Evolutionary conservation across 2,888 invertebrate genomes (phyloP).

Genomic region (Microdon myrmicae): DNA sequence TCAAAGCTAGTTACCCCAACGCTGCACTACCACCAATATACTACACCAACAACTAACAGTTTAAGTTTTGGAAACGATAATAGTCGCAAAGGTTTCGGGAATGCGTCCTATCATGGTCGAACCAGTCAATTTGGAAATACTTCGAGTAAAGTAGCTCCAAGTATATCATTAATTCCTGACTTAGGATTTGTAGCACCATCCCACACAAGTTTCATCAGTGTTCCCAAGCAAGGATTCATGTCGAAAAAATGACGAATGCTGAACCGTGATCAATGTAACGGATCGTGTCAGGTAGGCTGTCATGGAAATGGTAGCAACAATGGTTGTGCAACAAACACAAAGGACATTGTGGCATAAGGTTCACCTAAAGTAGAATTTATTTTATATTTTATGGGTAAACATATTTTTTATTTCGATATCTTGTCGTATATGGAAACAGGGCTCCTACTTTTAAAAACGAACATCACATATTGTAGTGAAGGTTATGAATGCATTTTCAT

Average conservation of each 20-base stretch:
- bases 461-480: too few relatives aligned
- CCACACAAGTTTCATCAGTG: conserved; percentile 63
- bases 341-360: conserved; percentile 51
- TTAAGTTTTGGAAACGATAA: conserved; percentile 51
- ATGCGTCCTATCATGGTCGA: conserved; percentile 40
- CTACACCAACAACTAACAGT: conserved; percentile 43
- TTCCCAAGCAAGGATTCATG: conserved; percentile 62
- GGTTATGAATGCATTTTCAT: too few relatives aligned
- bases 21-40: conserved; percentile 35
- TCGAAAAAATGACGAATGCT: conserved; percentile 67
- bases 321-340: conserved; percentile 41
- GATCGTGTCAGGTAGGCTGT: conserved; percentile 14
- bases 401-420: too few relatives aligned
- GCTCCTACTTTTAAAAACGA: too few relatives aligned
- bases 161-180: conserved; percentile 70
- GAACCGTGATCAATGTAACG: conserved; percentile 55
- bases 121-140: conserved; percentile 56
- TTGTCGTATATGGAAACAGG: too few relatives aligned
- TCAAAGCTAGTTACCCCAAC: conserved; percentile 30
- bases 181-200: conserved; percentile 69
- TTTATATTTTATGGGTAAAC: too few relatives aligned
- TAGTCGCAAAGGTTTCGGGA: conserved; percentile 14
- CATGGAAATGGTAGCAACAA: conserved; percentile 32
- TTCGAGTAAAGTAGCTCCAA: conserved; percentile 63
- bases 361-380: conserved; percentile 2